phyloP scores from a whole-genome alignment of 2,888 invertebrate species.

The Gymnoscelis rufifasciata region DNA sequence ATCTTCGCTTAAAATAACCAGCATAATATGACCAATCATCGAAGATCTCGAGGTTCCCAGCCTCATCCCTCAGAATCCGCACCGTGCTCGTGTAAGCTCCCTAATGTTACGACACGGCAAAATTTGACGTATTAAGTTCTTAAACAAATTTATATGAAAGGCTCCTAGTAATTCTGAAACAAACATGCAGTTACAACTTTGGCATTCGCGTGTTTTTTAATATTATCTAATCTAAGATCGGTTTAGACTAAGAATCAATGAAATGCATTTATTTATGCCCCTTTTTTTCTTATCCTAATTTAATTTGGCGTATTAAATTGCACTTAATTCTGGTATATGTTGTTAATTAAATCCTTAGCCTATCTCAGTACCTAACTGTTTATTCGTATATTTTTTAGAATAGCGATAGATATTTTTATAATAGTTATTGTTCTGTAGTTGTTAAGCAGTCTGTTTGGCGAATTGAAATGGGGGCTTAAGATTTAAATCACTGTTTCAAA shows the following conservation, averaged over 20 bases:
- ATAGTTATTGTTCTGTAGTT: slow-evolving; percentile 71
- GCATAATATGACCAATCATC: too few relatives aligned
- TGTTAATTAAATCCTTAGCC: slow-evolving; percentile 76
- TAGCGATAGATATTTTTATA: slow-evolving; percentile 78
- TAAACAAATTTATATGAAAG: too few relatives aligned
- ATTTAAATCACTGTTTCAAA: slow-evolving; percentile 29
- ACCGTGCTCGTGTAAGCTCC: too few relatives aligned
- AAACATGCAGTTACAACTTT: slow-evolving; percentile 2
- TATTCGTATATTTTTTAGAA: slow-evolving; percentile 70
- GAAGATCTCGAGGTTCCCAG: too few relatives aligned
- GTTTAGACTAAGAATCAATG: slow-evolving; percentile 15
- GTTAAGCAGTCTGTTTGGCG: slow-evolving; percentile 26
- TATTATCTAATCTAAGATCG: neutral
- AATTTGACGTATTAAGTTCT: too few relatives aligned
- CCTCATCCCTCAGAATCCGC: too few relatives aligned
- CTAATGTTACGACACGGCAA: too few relatives aligned
- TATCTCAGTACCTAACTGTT: slow-evolving; percentile 62
- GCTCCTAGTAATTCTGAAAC: too few relatives aligned
- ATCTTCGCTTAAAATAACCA: too few relatives aligned
- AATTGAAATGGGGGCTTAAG: too few relatives aligned
- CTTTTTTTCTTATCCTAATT: slow-evolving; percentile 49
- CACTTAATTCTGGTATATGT: slow-evolving; percentile 63
- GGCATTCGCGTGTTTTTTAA: slow-evolving; percentile 33
- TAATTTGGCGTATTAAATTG: slow-evolving; percentile 46
- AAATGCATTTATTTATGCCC: slow-evolving; percentile 65